These are phyloP conservation scores for Leiothrix lutea DNA, from an alignment of 2,113 vertebrate species.

Conservation along the genomic window DNA sequence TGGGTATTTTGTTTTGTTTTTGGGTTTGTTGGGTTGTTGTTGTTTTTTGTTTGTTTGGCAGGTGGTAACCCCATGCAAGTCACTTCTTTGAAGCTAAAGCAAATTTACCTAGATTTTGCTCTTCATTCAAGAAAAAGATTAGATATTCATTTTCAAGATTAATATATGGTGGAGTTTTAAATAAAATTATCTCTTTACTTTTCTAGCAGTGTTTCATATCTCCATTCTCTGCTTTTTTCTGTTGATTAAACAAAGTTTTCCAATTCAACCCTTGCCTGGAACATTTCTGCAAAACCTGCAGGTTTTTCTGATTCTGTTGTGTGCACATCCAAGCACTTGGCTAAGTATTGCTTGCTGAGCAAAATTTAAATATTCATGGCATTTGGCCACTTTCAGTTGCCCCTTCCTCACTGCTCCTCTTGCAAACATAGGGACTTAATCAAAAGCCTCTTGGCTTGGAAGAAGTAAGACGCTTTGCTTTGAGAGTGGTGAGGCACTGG, in stretches of 20 bases:
- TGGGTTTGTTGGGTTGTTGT: too few species aligned
- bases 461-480: background rate
- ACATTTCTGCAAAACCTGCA: background rate
- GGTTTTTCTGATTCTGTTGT: background rate
- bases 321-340: background rate
- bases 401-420: background rate
- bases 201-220: background rate
- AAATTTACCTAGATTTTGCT: background rate
- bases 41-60: too few species aligned
- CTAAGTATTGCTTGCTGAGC: fast-evolving
- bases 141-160: background rate
- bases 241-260: background rate
- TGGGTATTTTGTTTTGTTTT: background rate
- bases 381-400: background rate
- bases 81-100: background rate
- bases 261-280: background rate
- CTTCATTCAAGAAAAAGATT: background rate
- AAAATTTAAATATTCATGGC: background rate
- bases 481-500: background rate
- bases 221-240: background rate
- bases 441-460: background rate
- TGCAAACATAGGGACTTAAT: background rate
- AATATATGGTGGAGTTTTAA: background rate
- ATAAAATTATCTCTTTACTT: background rate
- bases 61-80: background rate